These are phyloP conservation scores for Cephalopachus bancanus DNA, from an alignment of 2,797 vertebrate genomes.

Conservation along the genomic window DNA sequence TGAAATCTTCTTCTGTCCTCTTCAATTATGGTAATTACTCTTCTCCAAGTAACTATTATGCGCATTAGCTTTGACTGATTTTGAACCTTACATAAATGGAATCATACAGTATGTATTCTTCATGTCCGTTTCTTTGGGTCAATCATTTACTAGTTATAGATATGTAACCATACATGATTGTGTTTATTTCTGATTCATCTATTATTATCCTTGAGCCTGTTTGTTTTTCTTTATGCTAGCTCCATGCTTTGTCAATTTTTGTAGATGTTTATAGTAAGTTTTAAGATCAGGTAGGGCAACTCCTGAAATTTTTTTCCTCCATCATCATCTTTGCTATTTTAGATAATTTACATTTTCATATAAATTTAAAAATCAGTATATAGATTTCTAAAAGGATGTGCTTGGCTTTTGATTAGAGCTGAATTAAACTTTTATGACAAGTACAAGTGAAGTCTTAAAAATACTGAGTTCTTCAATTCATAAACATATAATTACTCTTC, in stretches of 20 bases:
- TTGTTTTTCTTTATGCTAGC: not conserved
- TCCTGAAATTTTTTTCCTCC: not conserved
- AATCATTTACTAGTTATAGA: not conserved
- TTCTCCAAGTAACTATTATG: not conserved
- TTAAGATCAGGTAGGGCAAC: not conserved
- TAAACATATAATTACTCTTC: not conserved
- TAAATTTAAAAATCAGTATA: not conserved
- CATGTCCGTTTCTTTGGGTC: not conserved
- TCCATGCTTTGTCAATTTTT: not conserved
- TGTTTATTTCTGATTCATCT: not conserved
- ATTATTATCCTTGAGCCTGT: not conserved
- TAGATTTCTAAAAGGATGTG: not conserved
- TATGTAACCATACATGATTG: not conserved
- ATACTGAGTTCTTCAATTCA: not conserved
- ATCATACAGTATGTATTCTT: not conserved
- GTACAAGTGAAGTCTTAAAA: constrained; percentile 2
- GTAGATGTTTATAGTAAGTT: not conserved
- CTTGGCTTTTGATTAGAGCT: not conserved
- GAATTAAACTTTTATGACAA: not conserved
- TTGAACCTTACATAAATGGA: not conserved
- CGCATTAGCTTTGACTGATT: not conserved
- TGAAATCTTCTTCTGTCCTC: not conserved
- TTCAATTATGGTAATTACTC: not conserved
- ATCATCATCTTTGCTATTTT: not conserved
- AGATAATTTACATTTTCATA: not conserved